Base-by-base conservation (phyloP, 2,888 invertebrate species). In the Eilema caniola region DNA sequence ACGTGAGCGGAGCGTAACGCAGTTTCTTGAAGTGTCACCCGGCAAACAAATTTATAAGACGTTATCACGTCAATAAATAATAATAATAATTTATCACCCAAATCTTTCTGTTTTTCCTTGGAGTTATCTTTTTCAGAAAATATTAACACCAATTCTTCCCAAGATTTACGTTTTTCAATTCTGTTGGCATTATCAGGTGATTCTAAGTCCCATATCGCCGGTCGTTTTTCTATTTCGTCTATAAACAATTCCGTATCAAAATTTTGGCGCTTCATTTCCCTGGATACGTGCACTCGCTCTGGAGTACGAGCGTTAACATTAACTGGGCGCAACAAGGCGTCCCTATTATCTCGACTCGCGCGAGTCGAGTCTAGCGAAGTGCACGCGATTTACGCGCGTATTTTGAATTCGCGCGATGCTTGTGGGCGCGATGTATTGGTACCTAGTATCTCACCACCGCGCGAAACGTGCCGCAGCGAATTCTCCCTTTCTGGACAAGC, bases 41-140 rank as follows among this genome's bases (percentile, higher is more conserved):
- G n/a, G n/a, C n/a, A n/a, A n/a, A n/a, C n/a, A n/a, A n/a, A n/a
- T n/a, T n/a, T n/a, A n/a, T n/a, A n/a, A n/a, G n/a, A n/a, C n/a
- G n/a, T n/a, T n/a, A n/a, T n/a, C n/a, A n/a, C n/a, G n/a, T n/a
- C n/a, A n/a, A n/a, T n/a, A n/a, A n/a, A n/a, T n/a, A n/a, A 28
- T 60, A 25, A 23, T 63, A 24, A 20, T 28, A 25, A 60, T 31
- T 64, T 53, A 24, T 64, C 37, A 64, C 63, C 63, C 24, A 37
- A 63, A 64, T 66, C 66, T 68, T 74, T 69, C 69, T 67, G 71
- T 66, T 74, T 69, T 67, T 74, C 71, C 37, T 71, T 20, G 24
- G 69, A 64, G 14, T 67, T 61, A 24, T 67, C 63, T 33, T 68
- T 16, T 12, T 67, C 61, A 37, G 24, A 47, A 61, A 61, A 53